phyloP scores from a whole-genome alignment of 2,888 invertebrate genomes.

The Scaptomyza tumidula region DNA sequence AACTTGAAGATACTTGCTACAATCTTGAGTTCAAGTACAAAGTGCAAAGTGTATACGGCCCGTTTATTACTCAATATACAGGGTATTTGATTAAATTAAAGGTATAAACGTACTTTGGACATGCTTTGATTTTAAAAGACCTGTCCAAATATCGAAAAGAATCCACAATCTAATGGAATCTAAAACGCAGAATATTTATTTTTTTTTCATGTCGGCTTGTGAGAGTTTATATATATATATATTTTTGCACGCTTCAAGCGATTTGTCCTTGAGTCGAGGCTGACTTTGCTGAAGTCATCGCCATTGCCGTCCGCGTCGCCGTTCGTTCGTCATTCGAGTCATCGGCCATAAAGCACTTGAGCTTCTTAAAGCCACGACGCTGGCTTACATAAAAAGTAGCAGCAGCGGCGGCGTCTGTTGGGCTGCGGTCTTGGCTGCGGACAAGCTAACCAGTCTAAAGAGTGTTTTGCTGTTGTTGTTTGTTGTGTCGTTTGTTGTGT shows the following conservation, averaged over 20 bases:
- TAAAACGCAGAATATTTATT: constrained; percentile 26
- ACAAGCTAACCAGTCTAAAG: constrained; percentile 35
- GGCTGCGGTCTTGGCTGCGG: constrained; percentile 25
- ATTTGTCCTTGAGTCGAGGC: constrained; percentile 75
- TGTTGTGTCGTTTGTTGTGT: constrained; percentile 14
- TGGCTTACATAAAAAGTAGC: constrained; percentile 48
- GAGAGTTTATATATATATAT: background rate
- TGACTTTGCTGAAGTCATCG: constrained; percentile 61
- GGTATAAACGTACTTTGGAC: constrained; percentile 1
- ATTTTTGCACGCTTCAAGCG: constrained; percentile 72
- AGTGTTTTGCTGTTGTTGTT: background rate
- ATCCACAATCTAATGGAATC: constrained; percentile 26
- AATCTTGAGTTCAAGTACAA: background rate
- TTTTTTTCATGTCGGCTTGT: background rate
- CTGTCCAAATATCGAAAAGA: constrained; percentile 30
- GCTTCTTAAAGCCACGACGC: constrained; percentile 40
- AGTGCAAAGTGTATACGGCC: background rate
- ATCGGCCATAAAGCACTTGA: constrained; percentile 56
- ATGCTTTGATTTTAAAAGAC: constrained; percentile 44
- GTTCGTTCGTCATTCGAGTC: constrained; percentile 32
- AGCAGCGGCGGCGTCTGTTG: constrained; percentile 19
- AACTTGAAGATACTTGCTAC: constrained; percentile 6
- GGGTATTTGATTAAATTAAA: constrained; percentile 25
- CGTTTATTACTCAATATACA: background rate
- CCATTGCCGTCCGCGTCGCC: constrained; percentile 22